phyloP scores from a whole-genome alignment of 2,797 vertebrate species.

The Characodon lateralis region DNA sequence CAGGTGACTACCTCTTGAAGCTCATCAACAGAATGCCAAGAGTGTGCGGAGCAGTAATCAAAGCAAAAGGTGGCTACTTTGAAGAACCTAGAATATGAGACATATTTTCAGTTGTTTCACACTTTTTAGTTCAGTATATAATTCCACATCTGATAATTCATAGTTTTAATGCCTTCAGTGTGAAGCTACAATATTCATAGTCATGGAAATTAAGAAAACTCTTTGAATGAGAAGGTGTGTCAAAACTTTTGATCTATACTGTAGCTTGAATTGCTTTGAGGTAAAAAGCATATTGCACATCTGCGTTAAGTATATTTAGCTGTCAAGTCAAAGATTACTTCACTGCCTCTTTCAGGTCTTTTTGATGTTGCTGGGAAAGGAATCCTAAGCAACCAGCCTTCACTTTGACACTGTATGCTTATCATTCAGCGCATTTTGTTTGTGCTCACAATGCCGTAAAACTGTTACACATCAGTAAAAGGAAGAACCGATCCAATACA shows the following conservation, averaged over 20 bases:
- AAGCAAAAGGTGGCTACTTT: too few species aligned
- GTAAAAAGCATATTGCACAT: not conserved
- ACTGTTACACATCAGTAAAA: constrained; percentile 55
- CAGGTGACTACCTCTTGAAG: too few species aligned
- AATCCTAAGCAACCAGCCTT: constrained; percentile 2
- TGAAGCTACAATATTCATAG: too few species aligned
- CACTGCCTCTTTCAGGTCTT: not conserved
- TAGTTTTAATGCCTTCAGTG: too few species aligned
- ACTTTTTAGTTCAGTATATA: too few species aligned
- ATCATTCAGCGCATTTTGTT: constrained; percentile 20
- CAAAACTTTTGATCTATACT: not conserved
- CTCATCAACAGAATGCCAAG: too few species aligned
- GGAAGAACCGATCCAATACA: constrained; percentile 65
- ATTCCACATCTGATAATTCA: too few species aligned
- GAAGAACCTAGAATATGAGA: too few species aligned
- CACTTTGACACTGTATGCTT: constrained; percentile 26
- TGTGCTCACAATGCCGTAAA: constrained; percentile 56
- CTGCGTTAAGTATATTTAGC: constrained; percentile 14
- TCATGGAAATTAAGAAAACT: too few species aligned
- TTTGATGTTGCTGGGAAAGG: constrained; percentile 25
- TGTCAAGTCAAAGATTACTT: not conserved
- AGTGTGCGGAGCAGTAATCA: too few species aligned
- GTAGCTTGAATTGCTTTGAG: not conserved
- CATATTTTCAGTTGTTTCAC: too few species aligned
- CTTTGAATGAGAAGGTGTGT: too few species aligned